Evolutionary conservation across 2,797 vertebrate genomes (phyloP), one percentile per base, ranked within the genome.

Genomic region (Rachycentron canadum): DNA sequence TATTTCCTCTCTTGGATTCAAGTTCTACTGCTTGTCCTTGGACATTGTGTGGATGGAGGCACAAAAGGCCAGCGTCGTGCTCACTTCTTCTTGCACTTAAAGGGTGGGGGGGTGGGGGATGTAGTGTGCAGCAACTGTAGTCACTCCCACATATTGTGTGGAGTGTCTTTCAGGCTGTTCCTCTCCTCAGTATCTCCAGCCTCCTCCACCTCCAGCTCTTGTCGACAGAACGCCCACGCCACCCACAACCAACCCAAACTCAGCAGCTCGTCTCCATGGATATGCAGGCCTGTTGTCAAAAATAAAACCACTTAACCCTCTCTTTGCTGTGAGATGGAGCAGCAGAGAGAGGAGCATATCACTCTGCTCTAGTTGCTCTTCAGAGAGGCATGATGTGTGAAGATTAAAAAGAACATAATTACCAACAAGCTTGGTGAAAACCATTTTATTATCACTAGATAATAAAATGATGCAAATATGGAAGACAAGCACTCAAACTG

Each of bases 211-310:
- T 83, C 85, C 89, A 77, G 88, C 86, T 86, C 76, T 81, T 86
- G 90, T 86, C 71, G 56, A 82, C 82, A 76, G 73, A 78, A 68
- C 79, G n/a, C 93, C 93, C 91, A 89, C 91, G 55, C 89, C 91
- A 21, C 91, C 92, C 90, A 90, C 91, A 68, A 64, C 69, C 71
- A 64, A 69, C 81, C 81, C 83, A 69, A 84, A 87, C 86, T 85
- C 87, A 55, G 79, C 75, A 83, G 85, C 86, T 87, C 73, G 93
- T 96, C 91, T 91, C 94, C 95, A 95, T 96, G 94, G 94, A 92
- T 93, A 95, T 95, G 66, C 78, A 79, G 87, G 79, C 86, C 86
- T 59, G 78, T 78, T 75, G 76, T 90, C 79, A 88, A 85, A 91
- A 92, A 92, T 82, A 91, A 91, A 88, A 93, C 57, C 89, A 78